Base-by-base conservation (phyloP, 2,113 vertebrate genomes). In the Tor tambroides region DNA sequence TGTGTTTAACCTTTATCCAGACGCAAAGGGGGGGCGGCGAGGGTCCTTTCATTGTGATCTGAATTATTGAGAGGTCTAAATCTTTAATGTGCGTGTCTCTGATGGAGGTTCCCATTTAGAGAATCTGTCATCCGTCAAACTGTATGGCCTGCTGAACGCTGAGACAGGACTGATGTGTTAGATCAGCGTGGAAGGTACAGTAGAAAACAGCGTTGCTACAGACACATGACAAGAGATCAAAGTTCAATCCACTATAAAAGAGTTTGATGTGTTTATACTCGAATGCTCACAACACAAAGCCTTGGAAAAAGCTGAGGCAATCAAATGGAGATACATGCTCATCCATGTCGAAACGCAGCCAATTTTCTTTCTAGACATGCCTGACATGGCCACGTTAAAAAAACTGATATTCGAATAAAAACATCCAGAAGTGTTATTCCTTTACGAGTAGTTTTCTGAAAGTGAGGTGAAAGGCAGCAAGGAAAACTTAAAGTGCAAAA, bases 41-140 rank as follows among this genome's bases (percentile, higher is more conserved):
- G 80, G 54, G 12, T 67, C 35, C 56, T 88, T 89, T 91, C 74
- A 82, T 83, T 85, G 85, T 72, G 87, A 84, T 81, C 79, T 91
- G 85, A 89, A 90, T 90, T 89, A 90, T 90, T 90, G 86, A 90
- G 75, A 61, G 80, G 75, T 41, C 83, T 90, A 76, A 88, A 91
- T 86, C 74, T 89, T 90, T 90, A 90, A 90, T 90, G 87, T 43
- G 75, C 15, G 9, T 32, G 35, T 80, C 83, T 80, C 83, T 83
- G 72, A 79, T 61, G 61, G 54, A 75, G 83, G 69, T 83, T 83
- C 86, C 88, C 88, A 80, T 88, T 90, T 88, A 51, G 85, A 83
- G 78, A 46, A 78, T 43, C 51, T 77, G 61, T 72, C 83, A 89
- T 89, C 71, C 78, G n/a, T 86, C 79, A 88, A 43, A 65, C 80